These are phyloP conservation scores for Microchrysa polita DNA, from an alignment of 2,888 invertebrate genomes.

Conservation along the genomic window DNA sequence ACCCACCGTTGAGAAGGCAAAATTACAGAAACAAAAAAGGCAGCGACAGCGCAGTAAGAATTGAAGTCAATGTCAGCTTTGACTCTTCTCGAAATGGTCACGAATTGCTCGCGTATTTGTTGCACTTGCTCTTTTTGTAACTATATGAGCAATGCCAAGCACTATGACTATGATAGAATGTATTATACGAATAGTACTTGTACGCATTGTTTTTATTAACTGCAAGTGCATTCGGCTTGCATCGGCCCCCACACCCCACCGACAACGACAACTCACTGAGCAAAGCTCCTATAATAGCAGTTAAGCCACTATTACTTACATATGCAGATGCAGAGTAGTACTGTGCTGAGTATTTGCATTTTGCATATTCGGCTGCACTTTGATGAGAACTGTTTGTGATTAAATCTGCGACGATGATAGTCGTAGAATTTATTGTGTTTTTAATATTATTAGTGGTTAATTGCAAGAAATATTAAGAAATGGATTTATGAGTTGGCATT, in stretches of 20 bases:
- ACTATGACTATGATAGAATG: not conserved
- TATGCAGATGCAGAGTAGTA: not conserved
- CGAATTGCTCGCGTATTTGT: constrained; percentile 44
- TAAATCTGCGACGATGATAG: constrained; percentile 7
- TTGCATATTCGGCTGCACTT: constrained; percentile 27
- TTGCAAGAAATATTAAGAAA: constrained; percentile 34
- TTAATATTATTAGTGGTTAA: constrained; percentile 39
- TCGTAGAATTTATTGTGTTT: constrained; percentile 35
- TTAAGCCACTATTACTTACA: not conserved
- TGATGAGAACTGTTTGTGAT: constrained; percentile 2
- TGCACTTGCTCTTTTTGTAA: constrained; percentile 16
- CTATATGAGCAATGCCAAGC: constrained; percentile 26
- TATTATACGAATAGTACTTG: not conserved
- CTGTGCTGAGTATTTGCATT: not conserved
- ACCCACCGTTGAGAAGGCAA: not conserved
- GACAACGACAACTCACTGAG: too few species aligned
- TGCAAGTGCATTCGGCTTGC: too few species aligned
- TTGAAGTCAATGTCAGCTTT: constrained; percentile 50
- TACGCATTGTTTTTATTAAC: constrained; percentile 15
- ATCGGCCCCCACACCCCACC: too few species aligned
- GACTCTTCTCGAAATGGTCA: constrained; percentile 50
- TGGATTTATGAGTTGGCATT: constrained; percentile 36
- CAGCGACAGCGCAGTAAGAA: constrained; percentile 42
- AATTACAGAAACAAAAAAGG: constrained; percentile 41
- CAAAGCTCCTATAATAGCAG: too few species aligned